phyloP scores from a whole-genome alignment of 1,140 invertebrate species.

The Eciton burchellii region DNA sequence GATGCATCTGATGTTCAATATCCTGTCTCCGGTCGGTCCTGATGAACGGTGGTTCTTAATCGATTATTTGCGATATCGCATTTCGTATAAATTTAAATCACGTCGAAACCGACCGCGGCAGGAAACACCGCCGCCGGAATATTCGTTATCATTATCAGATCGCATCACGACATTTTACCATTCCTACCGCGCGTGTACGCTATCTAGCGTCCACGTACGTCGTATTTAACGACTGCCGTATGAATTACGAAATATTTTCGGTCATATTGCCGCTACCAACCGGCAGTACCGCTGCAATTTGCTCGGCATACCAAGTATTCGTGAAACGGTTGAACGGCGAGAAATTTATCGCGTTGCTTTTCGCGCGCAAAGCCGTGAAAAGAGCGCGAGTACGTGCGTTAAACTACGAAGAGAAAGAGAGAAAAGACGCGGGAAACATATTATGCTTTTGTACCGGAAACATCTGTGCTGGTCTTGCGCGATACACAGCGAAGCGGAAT shows the following conservation, averaged over 20 bases:
- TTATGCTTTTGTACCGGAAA: conserved; percentile 47
- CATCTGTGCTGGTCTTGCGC: conserved; percentile 51
- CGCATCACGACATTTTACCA: conserved; percentile 31
- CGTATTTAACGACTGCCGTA: conserved; percentile 24
- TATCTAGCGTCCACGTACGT: background rate
- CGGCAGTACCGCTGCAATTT: background rate
- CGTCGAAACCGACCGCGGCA: conserved; percentile 4
- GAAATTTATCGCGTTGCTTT: conserved; percentile 45
- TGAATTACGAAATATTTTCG: conserved; percentile 46
- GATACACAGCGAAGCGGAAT: conserved; percentile 53
- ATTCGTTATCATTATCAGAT: conserved; percentile 54
- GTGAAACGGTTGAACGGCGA: conserved; percentile 4
- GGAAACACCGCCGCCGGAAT: conserved; percentile 31
- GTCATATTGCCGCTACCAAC: background rate
- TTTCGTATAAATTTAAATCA: conserved; percentile 37
- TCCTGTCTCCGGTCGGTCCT: conserved; percentile 4
- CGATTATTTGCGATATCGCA: conserved; percentile 38
- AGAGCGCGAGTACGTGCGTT: conserved; percentile 39
- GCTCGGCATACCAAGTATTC: background rate
- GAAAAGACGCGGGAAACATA: conserved; percentile 34
- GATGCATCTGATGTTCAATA: conserved; percentile 20
- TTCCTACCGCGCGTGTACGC: background rate
- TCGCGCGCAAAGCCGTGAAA: conserved; percentile 12
- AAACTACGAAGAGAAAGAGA: background rate
- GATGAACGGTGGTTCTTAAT: conserved; percentile 33